A percentile compares a stretch with the other conserved stretches of the same genome.
Evolutionary conservation across 1,140 invertebrate genomes (phyloP).

Genomic region (Atta texana): DNA sequence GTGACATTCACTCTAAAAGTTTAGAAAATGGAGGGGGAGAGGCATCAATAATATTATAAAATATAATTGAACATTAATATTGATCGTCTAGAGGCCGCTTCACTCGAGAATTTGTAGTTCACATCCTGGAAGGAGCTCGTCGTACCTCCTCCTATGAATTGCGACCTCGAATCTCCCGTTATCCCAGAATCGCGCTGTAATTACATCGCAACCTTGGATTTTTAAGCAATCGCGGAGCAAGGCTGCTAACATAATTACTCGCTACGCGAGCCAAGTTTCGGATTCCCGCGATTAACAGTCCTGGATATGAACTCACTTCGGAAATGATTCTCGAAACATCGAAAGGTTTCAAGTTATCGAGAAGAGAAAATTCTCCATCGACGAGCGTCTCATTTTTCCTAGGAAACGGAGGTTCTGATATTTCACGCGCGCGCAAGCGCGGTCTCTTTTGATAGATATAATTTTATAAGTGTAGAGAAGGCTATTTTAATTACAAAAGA

Average conservation of each 20-base stretch:
- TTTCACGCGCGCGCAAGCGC: not conserved
- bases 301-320: not conserved
- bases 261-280: not conserved
- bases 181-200: not conserved
- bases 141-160: not conserved
- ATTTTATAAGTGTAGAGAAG: constrained; percentile 8
- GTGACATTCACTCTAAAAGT: too few relatives aligned
- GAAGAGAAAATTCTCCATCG: not conserved
- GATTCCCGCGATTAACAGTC: constrained; percentile 9
- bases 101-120: too few relatives aligned
- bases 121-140: not conserved
- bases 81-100: too few relatives aligned
- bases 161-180: not conserved
- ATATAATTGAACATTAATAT: too few relatives aligned
- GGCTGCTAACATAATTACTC: not conserved
- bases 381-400: not conserved
- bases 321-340: not conserved
- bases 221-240: not conserved
- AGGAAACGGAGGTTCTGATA: not conserved
- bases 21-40: too few relatives aligned
- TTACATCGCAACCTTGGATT: constrained; percentile 21
- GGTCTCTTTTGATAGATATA: constrained; percentile 17
- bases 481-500: constrained; percentile 47
- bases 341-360: not conserved
- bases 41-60: too few relatives aligned